Evolutionary conservation across 2,113 vertebrate genomes (phyloP), one percentile per base, ranked within the genome.

Genomic region (Choloepus hoffmanni): DNA sequence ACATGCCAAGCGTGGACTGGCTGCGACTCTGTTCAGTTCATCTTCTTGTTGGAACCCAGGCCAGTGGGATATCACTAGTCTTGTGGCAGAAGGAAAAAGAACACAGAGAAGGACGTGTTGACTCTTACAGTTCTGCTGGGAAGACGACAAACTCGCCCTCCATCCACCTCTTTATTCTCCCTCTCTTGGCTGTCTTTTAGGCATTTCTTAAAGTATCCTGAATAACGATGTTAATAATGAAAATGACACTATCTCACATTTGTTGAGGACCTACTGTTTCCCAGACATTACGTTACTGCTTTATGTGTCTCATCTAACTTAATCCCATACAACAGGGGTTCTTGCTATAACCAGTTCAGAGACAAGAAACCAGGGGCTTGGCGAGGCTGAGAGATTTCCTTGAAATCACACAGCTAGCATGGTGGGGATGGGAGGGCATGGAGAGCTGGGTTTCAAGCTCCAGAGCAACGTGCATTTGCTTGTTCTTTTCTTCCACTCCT

Each of bases 161-260:
- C 40, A 30, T 33, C 33, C 9, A 53, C 65, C 23, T 3, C 30
- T 82, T 65, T 50, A 30, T 30, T 58, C 5, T 86, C 36, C 62
- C 4, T 63, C 67, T 60, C 0, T 36, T 60, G 65, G 45, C 73
- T 76, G 13, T 72, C 28, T 89, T 92, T 89, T 40, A 62, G 10
- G 63, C 48, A 33, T 91, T 95, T 88, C 73, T 84, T 67, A 78
- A 53, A 53, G 9, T 53, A 67, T 24, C 21, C 92, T 65, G 89
- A 89, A 82, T 94, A 70, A 76, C 43, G 77, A 85, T 26, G 4
- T 30, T 19, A 58, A 81, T 65, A 23, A 91, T 85, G 67, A 93
- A 68, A 70, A 85, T 48, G 33, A 81, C 19, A 36, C 30, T 62
- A 60, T 48, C 26, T 68, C 62, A 55, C 43, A n/a, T 11, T 73